These are phyloP conservation scores for Hippocampus barbouri DNA, from an alignment of 2,113 vertebrate species.

Conservation along the genomic window DNA sequence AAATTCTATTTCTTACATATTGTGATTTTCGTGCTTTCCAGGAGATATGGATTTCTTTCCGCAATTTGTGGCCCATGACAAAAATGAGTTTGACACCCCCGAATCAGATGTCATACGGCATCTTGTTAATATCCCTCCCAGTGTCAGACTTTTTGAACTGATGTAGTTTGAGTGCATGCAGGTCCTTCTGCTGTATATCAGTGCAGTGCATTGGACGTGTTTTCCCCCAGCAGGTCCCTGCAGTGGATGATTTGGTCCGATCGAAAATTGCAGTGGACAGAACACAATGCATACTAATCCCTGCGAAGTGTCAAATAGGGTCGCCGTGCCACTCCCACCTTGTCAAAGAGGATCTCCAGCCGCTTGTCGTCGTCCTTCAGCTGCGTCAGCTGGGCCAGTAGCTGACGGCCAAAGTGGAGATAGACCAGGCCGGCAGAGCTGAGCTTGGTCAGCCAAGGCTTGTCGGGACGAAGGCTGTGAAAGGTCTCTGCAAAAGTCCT, in stretches of 20 bases:
- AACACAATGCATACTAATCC: slow-evolving; percentile 15
- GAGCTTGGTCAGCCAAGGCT: slow-evolving; percentile 89
- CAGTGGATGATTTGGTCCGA: not conserved
- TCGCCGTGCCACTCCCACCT: slow-evolving; percentile 67
- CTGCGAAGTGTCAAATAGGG: slow-evolving; percentile 1
- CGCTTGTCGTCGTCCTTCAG: slow-evolving; percentile 70
- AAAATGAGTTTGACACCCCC: no score
- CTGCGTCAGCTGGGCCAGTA: slow-evolving; percentile 77
- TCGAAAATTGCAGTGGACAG: slow-evolving; percentile 14
- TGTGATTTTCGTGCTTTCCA: not conserved
- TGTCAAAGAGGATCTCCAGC: slow-evolving; percentile 81
- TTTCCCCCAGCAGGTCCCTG: not conserved
- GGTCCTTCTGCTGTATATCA: no score
- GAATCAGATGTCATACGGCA: no score
- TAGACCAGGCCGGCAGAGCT: slow-evolving; percentile 93
- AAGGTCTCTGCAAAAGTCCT: slow-evolving; percentile 85
- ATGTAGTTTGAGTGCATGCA: not conserved
- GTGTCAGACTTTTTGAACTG: not conserved
- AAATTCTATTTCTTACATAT: not conserved
- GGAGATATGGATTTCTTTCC: no score
- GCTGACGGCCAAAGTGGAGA: slow-evolving; percentile 81
- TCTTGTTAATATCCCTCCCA: not conserved
- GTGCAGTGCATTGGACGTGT: not conserved
- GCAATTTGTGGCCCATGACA: no score
- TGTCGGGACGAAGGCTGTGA: slow-evolving; percentile 80